phyloP scores from a whole-genome alignment of 2,113 vertebrate species.

The Mormyrus lacerda region DNA sequence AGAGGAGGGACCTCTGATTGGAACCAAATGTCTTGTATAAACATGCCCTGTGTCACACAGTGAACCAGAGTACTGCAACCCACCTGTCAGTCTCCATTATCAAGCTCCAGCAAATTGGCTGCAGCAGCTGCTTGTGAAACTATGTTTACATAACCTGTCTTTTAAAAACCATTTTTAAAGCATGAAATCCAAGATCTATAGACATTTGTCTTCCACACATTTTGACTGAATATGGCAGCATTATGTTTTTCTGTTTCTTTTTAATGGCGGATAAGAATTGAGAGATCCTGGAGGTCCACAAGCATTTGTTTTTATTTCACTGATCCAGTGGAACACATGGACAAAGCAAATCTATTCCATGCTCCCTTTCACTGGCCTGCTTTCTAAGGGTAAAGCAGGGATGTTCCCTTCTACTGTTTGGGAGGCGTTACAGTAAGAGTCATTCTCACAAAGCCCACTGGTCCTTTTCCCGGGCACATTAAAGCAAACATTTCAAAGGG shows the following conservation, averaged over 20 bases:
- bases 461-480: neutral
- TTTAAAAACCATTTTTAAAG: neutral
- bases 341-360: neutral
- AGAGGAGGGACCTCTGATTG: neutral
- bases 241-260: neutral
- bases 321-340: neutral
- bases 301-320: neutral
- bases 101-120: neutral
- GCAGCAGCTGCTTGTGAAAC: neutral
- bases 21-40: neutral
- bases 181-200: neutral
- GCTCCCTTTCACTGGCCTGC: neutral
- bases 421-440: neutral
- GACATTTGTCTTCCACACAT: neutral
- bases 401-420: neutral
- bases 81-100: neutral
- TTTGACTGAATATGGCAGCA: neutral
- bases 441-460: constrained; percentile 7
- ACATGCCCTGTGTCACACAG: neutral
- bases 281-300: neutral
- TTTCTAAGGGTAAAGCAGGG: neutral
- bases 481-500: neutral
- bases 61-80: neutral
- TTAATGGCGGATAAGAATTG: neutral
- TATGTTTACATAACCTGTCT: neutral